These are phyloP conservation scores for Sebastes diaconus DNA, from an alignment of 2,797 vertebrate species.

Conservation along the genomic window DNA sequence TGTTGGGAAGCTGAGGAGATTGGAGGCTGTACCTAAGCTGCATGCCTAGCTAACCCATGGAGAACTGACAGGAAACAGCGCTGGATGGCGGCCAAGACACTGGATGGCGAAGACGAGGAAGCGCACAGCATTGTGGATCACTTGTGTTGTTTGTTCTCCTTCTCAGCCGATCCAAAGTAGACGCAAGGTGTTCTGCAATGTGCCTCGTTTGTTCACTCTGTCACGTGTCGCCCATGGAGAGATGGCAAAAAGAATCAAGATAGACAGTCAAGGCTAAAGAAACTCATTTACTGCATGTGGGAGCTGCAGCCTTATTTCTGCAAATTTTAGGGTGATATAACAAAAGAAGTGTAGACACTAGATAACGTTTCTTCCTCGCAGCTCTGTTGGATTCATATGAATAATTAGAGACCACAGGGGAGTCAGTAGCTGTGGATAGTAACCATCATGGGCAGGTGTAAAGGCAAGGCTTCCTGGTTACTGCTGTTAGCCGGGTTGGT, in stretches of 20 bases:
- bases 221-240: slow-evolving; percentile 69
- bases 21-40: slow-evolving; percentile 64
- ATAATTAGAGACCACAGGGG: slow-evolving; percentile 45
- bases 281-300: slow-evolving; percentile 49
- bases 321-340: slow-evolving; percentile 39
- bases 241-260: slow-evolving; percentile 75
- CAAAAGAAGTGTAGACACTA: slow-evolving; percentile 21
- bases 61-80: slow-evolving; percentile 65
- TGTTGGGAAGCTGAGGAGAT: slow-evolving; percentile 72
- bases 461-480: slow-evolving; percentile 49
- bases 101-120: slow-evolving; percentile 79
- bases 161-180: slow-evolving; percentile 60
- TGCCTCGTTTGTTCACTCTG: slow-evolving; percentile 49
- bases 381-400: slow-evolving; percentile 61
- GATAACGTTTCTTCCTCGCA: slow-evolving; percentile 29
- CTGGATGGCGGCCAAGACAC: slow-evolving; percentile 76
- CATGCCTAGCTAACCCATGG: slow-evolving; percentile 71
- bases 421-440: slow-evolving; percentile 56
- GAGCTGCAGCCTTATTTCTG: slow-evolving; percentile 39
- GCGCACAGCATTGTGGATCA: slow-evolving; percentile 63
- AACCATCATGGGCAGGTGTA: slow-evolving; percentile 72
- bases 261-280: slow-evolving; percentile 73
- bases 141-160: slow-evolving; percentile 64
- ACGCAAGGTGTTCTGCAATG: slow-evolving; percentile 61
- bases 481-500: slow-evolving; percentile 70